phyloP scores from a whole-genome alignment of 2,113 vertebrate genomes.

The Leptocoma aspasia region DNA sequence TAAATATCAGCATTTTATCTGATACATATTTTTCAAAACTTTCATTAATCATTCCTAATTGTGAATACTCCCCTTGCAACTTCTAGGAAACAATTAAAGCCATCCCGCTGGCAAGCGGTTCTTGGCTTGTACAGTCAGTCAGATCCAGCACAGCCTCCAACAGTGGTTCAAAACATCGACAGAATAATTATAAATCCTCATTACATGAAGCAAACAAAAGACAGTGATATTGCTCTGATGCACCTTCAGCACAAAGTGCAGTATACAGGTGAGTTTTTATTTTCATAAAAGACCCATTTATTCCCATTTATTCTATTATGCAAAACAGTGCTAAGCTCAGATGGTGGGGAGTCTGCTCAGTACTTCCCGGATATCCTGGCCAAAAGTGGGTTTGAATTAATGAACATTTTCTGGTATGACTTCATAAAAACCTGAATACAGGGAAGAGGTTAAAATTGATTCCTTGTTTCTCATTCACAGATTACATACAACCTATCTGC shows the following conservation, averaged over 20 bases:
- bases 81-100: slow-evolving; percentile 80
- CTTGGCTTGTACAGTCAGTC: slow-evolving; percentile 78
- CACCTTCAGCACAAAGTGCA: slow-evolving; percentile 79
- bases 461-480: slow-evolving; percentile 61
- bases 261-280: slow-evolving; percentile 73
- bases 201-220: slow-evolving; percentile 81
- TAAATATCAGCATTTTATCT: background rate
- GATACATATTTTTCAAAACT: background rate
- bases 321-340: background rate
- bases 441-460: background rate
- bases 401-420: background rate
- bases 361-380: background rate
- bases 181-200: slow-evolving; percentile 80
- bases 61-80: background rate
- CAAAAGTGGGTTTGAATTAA: background rate
- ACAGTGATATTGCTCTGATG: slow-evolving; percentile 87
- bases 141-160: slow-evolving; percentile 46
- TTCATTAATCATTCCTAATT: background rate
- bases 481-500: slow-evolving; percentile 86
- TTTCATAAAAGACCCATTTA: background rate
- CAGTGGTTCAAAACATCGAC: slow-evolving; percentile 68
- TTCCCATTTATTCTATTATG: background rate
- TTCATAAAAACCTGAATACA: background rate
- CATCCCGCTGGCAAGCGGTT: slow-evolving; percentile 76
- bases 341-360: background rate